A percentile compares a stretch with the other conserved stretches of the same genome.
These are phyloP conservation scores for Drosophila ficusphila DNA, from an alignment of 1,140 invertebrate species.

Conservation along the genomic window DNA sequence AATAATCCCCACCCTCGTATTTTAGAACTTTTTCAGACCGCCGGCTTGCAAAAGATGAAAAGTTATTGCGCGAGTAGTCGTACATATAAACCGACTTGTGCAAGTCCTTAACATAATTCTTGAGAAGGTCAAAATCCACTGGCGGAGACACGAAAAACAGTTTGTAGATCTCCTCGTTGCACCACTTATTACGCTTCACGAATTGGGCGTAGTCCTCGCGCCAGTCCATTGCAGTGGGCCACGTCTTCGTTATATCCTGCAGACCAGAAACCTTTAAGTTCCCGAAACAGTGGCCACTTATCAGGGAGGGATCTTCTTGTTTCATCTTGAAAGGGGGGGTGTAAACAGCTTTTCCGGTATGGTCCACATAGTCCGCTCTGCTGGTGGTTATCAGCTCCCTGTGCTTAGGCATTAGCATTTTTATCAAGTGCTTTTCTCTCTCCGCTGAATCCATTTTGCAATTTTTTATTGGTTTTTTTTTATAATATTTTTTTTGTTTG, in stretches of 20 bases:
- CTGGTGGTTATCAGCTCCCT: constrained; percentile 3
- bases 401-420: constrained; percentile 30
- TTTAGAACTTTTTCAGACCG: neutral
- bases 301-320: constrained; percentile 47
- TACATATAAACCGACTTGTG: constrained; percentile 38
- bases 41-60: constrained; percentile 31
- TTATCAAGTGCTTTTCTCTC: neutral
- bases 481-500: neutral
- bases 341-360: constrained; percentile 11
- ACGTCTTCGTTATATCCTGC: constrained; percentile 41
- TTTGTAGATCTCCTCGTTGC: constrained; percentile 61
- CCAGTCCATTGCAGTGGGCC: constrained; percentile 63
- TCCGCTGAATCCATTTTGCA: constrained; percentile 2
- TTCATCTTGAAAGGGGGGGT: neutral
- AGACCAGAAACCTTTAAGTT: constrained; percentile 44
- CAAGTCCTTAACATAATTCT: constrained; percentile 40
- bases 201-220: constrained; percentile 66
- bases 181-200: constrained; percentile 54
- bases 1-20: constrained; percentile 16
- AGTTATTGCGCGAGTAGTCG: constrained; percentile 48
- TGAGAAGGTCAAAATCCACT: constrained; percentile 24
- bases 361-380: constrained; percentile 42
- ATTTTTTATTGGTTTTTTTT: constrained; percentile 4
- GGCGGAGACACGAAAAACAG: constrained; percentile 57
- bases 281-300: constrained; percentile 51